phyloP scores from a whole-genome alignment of 2,888 invertebrate species.

The Drosophila stalkeri region DNA sequence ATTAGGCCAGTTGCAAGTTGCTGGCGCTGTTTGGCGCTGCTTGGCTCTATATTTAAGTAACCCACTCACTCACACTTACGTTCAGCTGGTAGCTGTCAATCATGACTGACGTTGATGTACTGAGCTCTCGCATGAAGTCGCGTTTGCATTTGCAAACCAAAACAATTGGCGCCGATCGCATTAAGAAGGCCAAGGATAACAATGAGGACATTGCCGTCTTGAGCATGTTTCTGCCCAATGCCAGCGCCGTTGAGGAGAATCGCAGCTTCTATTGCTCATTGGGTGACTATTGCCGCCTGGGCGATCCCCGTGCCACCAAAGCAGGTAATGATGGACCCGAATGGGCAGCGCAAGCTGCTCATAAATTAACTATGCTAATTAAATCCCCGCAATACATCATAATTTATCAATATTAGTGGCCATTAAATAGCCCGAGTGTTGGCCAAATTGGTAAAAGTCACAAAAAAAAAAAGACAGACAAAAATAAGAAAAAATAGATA shows the following conservation, averaged over 20 bases:
- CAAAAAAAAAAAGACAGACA: neutral
- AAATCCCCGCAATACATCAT: conserved; percentile 61
- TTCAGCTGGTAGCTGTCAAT: conserved; percentile 22
- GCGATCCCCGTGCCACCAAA: conserved; percentile 91
- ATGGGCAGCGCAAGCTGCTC: conserved; percentile 9
- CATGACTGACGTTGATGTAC: conserved; percentile 89
- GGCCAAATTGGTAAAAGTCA: conserved; percentile 35
- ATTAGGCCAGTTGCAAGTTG: conserved; percentile 39
- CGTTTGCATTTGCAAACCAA: conserved; percentile 90
- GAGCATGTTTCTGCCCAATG: conserved; percentile 92
- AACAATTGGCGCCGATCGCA: conserved; percentile 93
- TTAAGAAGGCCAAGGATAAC: conserved; percentile 91
- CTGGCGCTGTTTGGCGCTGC: neutral
- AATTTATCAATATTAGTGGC: conserved; percentile 76
- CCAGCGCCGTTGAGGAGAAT: conserved; percentile 88
- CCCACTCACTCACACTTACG: conserved; percentile 9
- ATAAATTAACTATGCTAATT: conserved; percentile 59
- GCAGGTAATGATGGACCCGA: conserved; percentile 88
- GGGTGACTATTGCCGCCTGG: conserved; percentile 90
- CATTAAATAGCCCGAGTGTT: conserved; percentile 48
- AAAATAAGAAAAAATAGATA: neutral
- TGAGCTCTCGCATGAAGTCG: conserved; percentile 92
- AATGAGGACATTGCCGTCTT: conserved; percentile 95
- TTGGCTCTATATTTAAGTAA: conserved; percentile 1
- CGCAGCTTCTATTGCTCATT: conserved; percentile 92